These are phyloP conservation scores for Brachylomia viminalis DNA, from an alignment of 2,888 invertebrate species.

Conservation along the genomic window DNA sequence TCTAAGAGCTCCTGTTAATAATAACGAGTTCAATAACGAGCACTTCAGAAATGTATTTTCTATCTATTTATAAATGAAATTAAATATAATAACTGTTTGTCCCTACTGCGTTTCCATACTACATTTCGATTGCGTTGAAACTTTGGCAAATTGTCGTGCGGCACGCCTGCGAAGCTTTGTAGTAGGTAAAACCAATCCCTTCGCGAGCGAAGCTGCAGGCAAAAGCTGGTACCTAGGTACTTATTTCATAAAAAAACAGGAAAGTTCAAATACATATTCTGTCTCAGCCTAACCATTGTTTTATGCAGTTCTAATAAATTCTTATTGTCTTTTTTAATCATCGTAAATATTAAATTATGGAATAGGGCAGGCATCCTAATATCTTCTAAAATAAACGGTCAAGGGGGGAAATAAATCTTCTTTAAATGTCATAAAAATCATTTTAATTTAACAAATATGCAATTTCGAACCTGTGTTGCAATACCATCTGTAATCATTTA, in stretches of 20 bases:
- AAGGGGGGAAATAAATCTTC: not conserved
- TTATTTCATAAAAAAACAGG: not conserved
- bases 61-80: too few species aligned
- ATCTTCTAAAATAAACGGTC: not conserved
- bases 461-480: slow-evolving; percentile 5
- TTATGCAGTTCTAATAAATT: not conserved
- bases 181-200: not conserved
- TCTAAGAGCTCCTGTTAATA: not conserved
- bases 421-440: not conserved
- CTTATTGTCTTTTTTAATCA: not conserved
- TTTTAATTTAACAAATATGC: not conserved
- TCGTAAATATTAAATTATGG: not conserved
- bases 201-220: not conserved
- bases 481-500: slow-evolving; percentile 1
- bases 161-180: not conserved
- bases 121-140: not conserved
- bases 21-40: not conserved
- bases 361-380: not conserved
- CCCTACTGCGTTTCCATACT: not conserved
- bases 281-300: not conserved
- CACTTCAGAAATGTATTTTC: not conserved
- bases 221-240: not conserved
- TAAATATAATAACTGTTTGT: not conserved
- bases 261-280: not conserved
- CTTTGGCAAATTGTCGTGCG: too few species aligned